Conservation (phyloP, 1,140 invertebrate genomes). For the Musca domestica region DNA sequence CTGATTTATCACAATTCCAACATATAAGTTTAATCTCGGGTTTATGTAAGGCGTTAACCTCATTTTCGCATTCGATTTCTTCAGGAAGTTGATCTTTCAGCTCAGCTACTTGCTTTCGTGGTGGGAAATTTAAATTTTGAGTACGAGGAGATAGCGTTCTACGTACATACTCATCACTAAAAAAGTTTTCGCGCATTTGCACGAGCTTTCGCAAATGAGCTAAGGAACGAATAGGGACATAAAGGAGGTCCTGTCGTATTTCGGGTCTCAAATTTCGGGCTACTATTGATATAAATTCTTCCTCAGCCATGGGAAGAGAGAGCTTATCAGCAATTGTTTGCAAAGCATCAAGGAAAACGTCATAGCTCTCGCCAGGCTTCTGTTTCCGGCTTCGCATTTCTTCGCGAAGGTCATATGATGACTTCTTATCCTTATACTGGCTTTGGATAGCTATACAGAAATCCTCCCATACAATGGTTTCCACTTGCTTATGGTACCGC, state of each 20-base stretch:
- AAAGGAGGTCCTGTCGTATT: neutral
- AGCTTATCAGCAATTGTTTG: neutral
- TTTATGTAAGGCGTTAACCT: neutral
- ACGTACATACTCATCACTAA: neutral
- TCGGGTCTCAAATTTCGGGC: neutral
- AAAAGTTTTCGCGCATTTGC: neutral
- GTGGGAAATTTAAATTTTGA: too few relatives aligned
- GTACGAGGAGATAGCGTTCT: too few relatives aligned
- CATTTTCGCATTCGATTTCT: neutral
- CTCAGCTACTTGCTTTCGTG: too few relatives aligned
- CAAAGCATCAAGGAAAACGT: neutral
- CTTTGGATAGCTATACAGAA: too few relatives aligned
- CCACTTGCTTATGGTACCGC: neutral
- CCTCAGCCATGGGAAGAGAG: too few relatives aligned
- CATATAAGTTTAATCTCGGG: neutral
- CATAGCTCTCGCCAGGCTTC: slow-evolving; percentile 9
- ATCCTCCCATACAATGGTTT: too few relatives aligned
- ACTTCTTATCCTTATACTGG: too few relatives aligned
- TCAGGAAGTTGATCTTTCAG: too few relatives aligned
- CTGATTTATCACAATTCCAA: slow-evolving; percentile 18
- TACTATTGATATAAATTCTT: neutral
- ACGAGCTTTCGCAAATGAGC: neutral
- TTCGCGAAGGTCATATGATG: neutral
- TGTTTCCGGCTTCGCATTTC: slow-evolving; percentile 13
- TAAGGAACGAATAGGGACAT: too few relatives aligned